These are phyloP conservation scores for Drosophila bipectinata DNA, from an alignment of 1,140 invertebrate species.

Conservation along the genomic window DNA sequence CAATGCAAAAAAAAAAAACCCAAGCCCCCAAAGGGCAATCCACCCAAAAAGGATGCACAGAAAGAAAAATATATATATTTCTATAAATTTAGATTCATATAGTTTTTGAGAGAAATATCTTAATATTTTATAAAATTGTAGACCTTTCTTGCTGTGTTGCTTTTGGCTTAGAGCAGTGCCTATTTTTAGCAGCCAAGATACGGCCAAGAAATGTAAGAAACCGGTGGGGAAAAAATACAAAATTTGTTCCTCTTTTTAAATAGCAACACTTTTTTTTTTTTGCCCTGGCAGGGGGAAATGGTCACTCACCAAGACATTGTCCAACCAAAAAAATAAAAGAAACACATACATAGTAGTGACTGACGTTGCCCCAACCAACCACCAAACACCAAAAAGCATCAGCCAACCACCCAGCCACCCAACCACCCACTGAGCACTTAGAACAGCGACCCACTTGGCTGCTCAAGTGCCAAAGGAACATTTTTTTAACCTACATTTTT, in stretches of 20 bases:
- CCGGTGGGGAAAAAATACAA: constrained; percentile 3
- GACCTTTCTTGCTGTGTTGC: neutral
- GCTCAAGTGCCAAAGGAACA: constrained; percentile 57
- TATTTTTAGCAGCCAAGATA: constrained; percentile 53
- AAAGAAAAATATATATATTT: constrained; percentile 10
- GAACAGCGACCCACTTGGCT: constrained; percentile 54
- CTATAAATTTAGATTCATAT: neutral
- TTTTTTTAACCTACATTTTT: constrained; percentile 75
- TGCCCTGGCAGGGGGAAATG: constrained; percentile 14
- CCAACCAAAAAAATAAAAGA: neutral
- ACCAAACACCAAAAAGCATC: constrained; percentile 1
- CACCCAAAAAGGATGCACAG: constrained; percentile 20
- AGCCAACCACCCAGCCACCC: neutral
- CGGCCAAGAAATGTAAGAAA: constrained; percentile 21
- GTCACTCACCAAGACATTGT: constrained; percentile 41
- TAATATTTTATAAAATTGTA: neutral
- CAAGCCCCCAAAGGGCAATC: constrained; percentile 54
- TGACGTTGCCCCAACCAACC: neutral
- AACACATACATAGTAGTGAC: neutral
- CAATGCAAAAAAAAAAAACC: constrained; percentile 53
- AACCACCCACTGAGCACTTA: constrained; percentile 24
- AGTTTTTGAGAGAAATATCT: neutral
- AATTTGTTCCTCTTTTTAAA: too few relatives aligned
- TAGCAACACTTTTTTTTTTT: constrained; percentile 23
- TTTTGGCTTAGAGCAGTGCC: constrained; percentile 25